Base-by-base conservation (phyloP, 30 jellyfish, hydroid and myxozoan genomes). In the Clytia hemisphaerica region DNA sequence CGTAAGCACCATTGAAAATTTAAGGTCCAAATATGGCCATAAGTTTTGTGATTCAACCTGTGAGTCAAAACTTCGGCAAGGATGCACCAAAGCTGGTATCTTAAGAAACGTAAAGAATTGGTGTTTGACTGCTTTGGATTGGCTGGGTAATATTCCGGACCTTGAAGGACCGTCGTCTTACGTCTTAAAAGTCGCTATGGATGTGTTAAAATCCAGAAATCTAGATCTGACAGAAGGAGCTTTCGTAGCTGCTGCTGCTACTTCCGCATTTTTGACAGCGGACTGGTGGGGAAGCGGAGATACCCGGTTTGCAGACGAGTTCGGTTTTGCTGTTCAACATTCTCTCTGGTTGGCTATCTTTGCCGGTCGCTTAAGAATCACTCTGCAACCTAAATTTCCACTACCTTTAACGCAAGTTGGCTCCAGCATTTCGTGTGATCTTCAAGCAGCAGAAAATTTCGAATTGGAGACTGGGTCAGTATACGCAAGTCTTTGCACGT, bases 321-420 rank as follows among this genome's bases (percentile, higher is more conserved):
- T 65, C 44, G 78, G 78, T 2, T 65, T 65, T 65, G 78, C 78
- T 32, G 78, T 65, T 3, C 78, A 65, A 37, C 78, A 65, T 44
- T 65, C 78, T 1, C 40, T 65, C 5, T 32, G 66, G 78, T 45
- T 65, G 21, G 78, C 78, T 4, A 28, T 65, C 30, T 65, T 45
- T 2, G 65, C 69, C 4, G 78, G 78, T 4, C 32, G 78, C 7
- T 45, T 65, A n/a, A 35, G 78, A 33, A 25, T 65, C 12, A 32
- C 78, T 6, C 27, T 65, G 16, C 78, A 65, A 19, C 78, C 78
- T 2, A 34, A 34, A 37, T 4, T 2, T n/a, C 2, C 78, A 2
- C 32, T 1, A 19, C n/a, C 4, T 9, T 33, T 37, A 31, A 27
- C 1, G 22, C 16, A 65, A 65, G 78, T 37, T 16, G 78, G 78